These are phyloP conservation scores for Sardinella longiceps DNA, from an alignment of 2,797 vertebrate genomes.

Conservation along the genomic window DNA sequence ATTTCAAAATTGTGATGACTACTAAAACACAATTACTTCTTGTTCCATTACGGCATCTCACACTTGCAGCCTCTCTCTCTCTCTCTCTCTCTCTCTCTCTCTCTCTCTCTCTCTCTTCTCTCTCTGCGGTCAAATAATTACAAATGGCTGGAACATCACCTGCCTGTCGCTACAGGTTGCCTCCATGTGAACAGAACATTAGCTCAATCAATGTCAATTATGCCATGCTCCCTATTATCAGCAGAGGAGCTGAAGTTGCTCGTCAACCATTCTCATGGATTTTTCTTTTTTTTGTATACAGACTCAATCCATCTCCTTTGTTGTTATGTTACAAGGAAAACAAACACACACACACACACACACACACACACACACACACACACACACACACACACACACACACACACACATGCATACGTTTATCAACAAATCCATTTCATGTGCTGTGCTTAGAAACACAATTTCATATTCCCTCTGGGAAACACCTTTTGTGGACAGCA, in stretches of 20 bases:
- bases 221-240: constrained; percentile 72
- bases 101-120: constrained; percentile 54
- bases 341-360: constrained; percentile 2
- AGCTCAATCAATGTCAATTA: constrained; percentile 80
- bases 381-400: not conserved
- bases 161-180: constrained; percentile 59
- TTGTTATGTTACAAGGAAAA: not conserved
- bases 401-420: not conserved
- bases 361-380: not conserved
- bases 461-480: not conserved
- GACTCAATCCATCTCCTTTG: not conserved
- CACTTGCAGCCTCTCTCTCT: constrained; percentile 51
- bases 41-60: constrained; percentile 70
- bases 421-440: constrained; percentile 2
- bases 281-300: not conserved
- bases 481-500: not conserved
- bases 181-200: constrained; percentile 68
- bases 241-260: constrained; percentile 51
- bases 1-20: constrained; percentile 65
- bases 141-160: constrained; percentile 62
- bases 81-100: constrained; percentile 52
- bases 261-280: constrained; percentile 50
- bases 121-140: constrained; percentile 66
- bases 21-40: constrained; percentile 65
- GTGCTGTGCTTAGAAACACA: not conserved